phyloP scores from a whole-genome alignment of 1,140 invertebrate species.

The Heliconius hewitsoni region DNA sequence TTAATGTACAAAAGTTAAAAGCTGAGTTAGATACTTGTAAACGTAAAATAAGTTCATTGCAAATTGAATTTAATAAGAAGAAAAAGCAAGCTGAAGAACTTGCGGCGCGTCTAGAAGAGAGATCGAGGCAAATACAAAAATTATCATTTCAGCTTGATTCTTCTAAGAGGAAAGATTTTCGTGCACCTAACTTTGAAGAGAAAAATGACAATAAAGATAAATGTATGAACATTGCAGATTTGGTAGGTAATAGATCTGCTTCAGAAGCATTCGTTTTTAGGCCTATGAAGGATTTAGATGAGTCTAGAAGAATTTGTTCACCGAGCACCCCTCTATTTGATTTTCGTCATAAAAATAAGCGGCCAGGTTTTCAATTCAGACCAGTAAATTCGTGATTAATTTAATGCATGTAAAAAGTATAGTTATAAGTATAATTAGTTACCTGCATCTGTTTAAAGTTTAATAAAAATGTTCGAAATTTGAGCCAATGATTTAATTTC shows the following conservation, averaged over 20 bases:
- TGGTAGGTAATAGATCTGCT: slow-evolving; percentile 58
- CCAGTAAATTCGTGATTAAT: slow-evolving; percentile 50
- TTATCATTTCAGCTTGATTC: slow-evolving; percentile 72
- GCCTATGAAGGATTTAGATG: slow-evolving; percentile 63
- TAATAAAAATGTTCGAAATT: slow-evolving; percentile 90
- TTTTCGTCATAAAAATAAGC: slow-evolving; percentile 61
- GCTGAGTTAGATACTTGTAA: slow-evolving; percentile 73
- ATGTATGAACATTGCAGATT: slow-evolving; percentile 70
- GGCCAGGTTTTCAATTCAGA: slow-evolving; percentile 64
- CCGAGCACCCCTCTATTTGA: slow-evolving; percentile 72
- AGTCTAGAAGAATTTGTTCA: slow-evolving; percentile 60
- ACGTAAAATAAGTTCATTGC: slow-evolving; percentile 70
- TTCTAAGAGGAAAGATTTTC: slow-evolving; percentile 70
- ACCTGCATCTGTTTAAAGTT: slow-evolving; percentile 80
- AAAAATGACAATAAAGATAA: slow-evolving; percentile 54
- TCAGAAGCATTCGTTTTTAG: slow-evolving; percentile 69
- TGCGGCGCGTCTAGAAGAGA: slow-evolving; percentile 69
- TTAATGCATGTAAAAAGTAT: slow-evolving; percentile 20
- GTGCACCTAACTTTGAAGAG: slow-evolving; percentile 56
- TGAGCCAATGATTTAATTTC: slow-evolving; percentile 93
- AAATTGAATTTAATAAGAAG: slow-evolving; percentile 73
- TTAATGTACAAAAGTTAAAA: slow-evolving; percentile 75
- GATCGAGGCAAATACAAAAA: slow-evolving; percentile 75
- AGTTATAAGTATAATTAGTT: slow-evolving; percentile 43
- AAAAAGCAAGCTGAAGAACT: slow-evolving; percentile 73